Conservation (phyloP, 1,140 invertebrate genomes). For the Berghia stephanieae region DNA sequence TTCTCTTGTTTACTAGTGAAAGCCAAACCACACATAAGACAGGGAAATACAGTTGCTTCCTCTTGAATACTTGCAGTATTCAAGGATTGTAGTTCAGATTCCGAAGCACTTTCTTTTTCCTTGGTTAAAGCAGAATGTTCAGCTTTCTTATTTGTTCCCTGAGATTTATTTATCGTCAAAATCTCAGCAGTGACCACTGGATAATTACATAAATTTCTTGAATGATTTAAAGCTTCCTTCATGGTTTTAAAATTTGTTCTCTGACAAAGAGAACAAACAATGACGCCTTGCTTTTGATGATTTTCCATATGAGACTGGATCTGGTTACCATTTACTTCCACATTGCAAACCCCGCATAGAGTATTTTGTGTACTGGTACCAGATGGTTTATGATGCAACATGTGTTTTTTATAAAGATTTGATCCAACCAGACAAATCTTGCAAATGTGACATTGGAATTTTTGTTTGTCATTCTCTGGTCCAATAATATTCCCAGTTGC, state of each 20-base stretch:
- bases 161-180: neutral
- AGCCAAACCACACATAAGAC: constrained; percentile 56
- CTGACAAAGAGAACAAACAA: constrained; percentile 38
- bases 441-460: neutral
- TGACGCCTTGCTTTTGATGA: constrained; percentile 34
- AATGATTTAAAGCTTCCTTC: constrained; percentile 40
- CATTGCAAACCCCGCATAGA: constrained; percentile 16
- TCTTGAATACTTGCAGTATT: constrained; percentile 25
- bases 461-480: neutral
- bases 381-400: neutral
- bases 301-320: constrained; percentile 29
- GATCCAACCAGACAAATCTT: neutral
- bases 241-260: constrained; percentile 29
- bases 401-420: neutral
- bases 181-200: no score
- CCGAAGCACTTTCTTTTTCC: neutral
- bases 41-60: constrained; percentile 42
- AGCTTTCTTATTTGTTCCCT: neutral
- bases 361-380: neutral
- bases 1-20: constrained; percentile 44
- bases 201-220: no score
- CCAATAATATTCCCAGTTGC: neutral
- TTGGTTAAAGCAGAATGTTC: neutral
- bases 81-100: constrained; percentile 22
- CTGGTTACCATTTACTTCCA: neutral